Percentiles rank a stretch among this genome's conserved stretches.
These are phyloP conservation scores for Eidolon dupreanum DNA, from an alignment of 2,797 vertebrate species.

Conservation along the genomic window DNA sequence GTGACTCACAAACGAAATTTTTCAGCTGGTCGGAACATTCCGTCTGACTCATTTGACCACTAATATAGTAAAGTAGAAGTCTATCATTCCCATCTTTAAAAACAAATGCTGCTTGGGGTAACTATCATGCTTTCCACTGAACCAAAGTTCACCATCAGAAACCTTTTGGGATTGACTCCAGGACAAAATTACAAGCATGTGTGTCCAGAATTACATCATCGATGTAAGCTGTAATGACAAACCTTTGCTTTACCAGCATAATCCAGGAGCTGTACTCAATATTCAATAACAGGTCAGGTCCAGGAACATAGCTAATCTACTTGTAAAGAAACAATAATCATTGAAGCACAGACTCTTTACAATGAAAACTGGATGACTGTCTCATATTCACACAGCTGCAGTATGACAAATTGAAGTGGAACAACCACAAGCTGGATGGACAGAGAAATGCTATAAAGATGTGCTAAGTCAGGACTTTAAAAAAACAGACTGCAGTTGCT, in stretches of 20 bases:
- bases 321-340: slow-evolving; percentile 34
- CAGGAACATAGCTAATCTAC: neutral
- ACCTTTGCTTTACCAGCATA: slow-evolving; percentile 24
- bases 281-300: slow-evolving; percentile 30
- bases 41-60: slow-evolving; percentile 33
- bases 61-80: neutral
- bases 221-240: neutral
- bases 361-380: slow-evolving; percentile 1
- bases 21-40: slow-evolving; percentile 62
- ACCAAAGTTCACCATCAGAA: slow-evolving; percentile 19
- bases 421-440: neutral
- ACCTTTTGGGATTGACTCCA: neutral
- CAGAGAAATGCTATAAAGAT: slow-evolving; percentile 17
- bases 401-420: slow-evolving; percentile 3
- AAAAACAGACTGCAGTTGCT: neutral
- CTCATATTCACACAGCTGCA: neutral
- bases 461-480: neutral
- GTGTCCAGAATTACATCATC: neutral
- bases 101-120: neutral
- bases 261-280: slow-evolving; percentile 32
- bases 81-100: neutral
- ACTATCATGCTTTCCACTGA: neutral
- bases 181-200: neutral
- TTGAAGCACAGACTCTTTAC: neutral
- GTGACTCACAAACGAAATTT: slow-evolving; percentile 63